Percentiles rank a stretch among this genome's conserved stretches.
phyloP scores from a whole-genome alignment of 37 sponge, comb jelly and placozoan genomes.

The Chondrosia reniformis region DNA sequence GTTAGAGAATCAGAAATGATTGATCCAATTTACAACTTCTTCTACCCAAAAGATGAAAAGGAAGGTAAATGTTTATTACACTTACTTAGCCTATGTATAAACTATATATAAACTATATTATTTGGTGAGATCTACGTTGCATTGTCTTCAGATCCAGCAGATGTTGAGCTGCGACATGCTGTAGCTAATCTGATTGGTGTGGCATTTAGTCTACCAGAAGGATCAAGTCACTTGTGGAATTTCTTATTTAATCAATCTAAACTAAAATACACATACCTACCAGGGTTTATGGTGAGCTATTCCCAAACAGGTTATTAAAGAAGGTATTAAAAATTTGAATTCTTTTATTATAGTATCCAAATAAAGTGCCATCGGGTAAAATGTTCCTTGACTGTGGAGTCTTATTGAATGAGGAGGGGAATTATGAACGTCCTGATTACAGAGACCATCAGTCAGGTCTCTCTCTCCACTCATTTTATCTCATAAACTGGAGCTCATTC shows the following conservation, averaged over 20 bases:
- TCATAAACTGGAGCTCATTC: constrained; percentile 77
- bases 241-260: constrained; percentile 52
- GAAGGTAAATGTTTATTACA: no score
- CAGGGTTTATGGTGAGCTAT: constrained; percentile 82
- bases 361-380: constrained; percentile 35
- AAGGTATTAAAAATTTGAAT: no score
- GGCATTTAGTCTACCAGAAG: constrained; percentile 54
- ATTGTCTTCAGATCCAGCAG: constrained; percentile 61
- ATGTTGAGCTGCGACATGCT: constrained; percentile 59
- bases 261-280: constrained; percentile 62
- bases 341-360: constrained; percentile 58
- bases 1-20: neutral
- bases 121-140: no score
- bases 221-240: constrained; percentile 74
- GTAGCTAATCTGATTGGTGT: constrained; percentile 74
- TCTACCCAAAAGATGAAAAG: no score
- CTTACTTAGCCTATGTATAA: no score
- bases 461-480: constrained; percentile 84
- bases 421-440: constrained; percentile 81
- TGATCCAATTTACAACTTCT: constrained; percentile 61
- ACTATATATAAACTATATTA: no score
- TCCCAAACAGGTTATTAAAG: no score
- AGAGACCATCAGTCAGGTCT: constrained; percentile 47
- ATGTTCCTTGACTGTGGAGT: constrained; percentile 12
- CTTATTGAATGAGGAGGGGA: constrained; percentile 68